These are phyloP conservation scores for Anthopleura sola DNA, from an alignment of 64 coral and sea anemone species.

Conservation along the genomic window DNA sequence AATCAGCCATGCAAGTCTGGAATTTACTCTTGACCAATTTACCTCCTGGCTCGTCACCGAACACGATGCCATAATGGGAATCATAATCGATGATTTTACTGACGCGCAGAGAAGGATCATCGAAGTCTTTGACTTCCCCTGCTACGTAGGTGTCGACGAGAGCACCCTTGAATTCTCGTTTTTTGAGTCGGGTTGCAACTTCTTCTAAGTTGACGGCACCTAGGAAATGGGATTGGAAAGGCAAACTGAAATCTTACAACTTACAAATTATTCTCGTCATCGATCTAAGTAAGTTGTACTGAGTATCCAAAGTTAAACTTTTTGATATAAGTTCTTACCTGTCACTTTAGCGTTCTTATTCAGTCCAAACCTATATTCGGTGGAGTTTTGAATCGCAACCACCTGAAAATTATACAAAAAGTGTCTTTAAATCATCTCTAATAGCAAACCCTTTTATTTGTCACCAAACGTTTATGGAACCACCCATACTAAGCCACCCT, in stretches of 20 bases:
- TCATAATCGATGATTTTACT: conserved; percentile 85
- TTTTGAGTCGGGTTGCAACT: conserved; percentile 38
- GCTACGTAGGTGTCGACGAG: conserved; percentile 90
- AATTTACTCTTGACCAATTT: conserved; percentile 39
- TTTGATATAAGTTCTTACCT: no score
- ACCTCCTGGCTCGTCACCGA: conserved; percentile 51
- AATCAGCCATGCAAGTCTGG: conserved; percentile 71
- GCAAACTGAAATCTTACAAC: not conserved
- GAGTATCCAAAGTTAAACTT: no score
- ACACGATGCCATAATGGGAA: conserved; percentile 87
- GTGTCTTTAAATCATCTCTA: not conserved
- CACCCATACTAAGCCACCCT: no score
- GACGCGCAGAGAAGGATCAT: conserved; percentile 50
- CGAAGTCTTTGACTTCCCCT: conserved; percentile 47
- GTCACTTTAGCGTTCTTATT: conserved; percentile 79
- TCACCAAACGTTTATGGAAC: no score
- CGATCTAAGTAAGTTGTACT: no score
- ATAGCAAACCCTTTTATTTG: not conserved
- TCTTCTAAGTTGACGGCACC: not conserved
- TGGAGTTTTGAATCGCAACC: conserved; percentile 77
- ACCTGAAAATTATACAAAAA: conserved; percentile 37
- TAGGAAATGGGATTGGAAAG: not conserved
- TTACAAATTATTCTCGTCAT: no score
- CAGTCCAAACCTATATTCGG: conserved; percentile 82
- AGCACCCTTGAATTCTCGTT: conserved; percentile 64